Base-by-base conservation (phyloP, 37 sponge, comb jelly and placozoan species). In the Cladorhizidae sp. region DNA sequence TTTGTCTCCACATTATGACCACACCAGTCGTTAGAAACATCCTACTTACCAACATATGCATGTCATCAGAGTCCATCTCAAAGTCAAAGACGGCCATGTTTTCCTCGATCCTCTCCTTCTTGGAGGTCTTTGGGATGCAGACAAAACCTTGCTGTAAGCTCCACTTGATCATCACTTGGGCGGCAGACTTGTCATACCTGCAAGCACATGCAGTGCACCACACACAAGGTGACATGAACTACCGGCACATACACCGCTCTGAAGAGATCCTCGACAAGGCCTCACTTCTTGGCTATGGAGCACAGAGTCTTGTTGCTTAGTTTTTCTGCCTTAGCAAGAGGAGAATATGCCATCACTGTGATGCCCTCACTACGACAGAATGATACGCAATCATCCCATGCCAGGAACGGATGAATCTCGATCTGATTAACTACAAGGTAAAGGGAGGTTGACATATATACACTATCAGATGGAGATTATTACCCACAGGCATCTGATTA, bases 81-180 rank as follows among this genome's bases (percentile, higher is more conserved):
- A 95, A 95, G 54, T 95, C 96, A 87, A 95, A 95, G 23, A 95
- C 59, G 33, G 76, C 72, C 25, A 62, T 80, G 77, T 95, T 95
- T 68, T 95, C 93, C 0, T n/a, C 45, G 36, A 95, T 92, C 33
- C 96, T 85, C 32, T 89, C 77, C 64, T 86, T 70, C 40, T 71
- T 83, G 23, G 64, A 54, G 14, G 88, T 83, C 74, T 84, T 89
- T 43, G 93, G 93, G 35, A 95, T 89, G 64, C 94, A 92, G 22
- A 92, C 69, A 79, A 81, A 88, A 2, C 93, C 96, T 42, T 88
- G 86, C 56, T 95, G 92, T 8, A 95, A 70, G 32, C 75, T 73
- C 91, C 92, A 95, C 15, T 92, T 83, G 14, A 95, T 89, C 85
- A 95, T 85, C 15, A 92, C 42, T 61, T 95, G 92, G 36, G 91